Conservation (phyloP, 2,113 vertebrate genomes). For the Agapornis roseicollis region DNA sequence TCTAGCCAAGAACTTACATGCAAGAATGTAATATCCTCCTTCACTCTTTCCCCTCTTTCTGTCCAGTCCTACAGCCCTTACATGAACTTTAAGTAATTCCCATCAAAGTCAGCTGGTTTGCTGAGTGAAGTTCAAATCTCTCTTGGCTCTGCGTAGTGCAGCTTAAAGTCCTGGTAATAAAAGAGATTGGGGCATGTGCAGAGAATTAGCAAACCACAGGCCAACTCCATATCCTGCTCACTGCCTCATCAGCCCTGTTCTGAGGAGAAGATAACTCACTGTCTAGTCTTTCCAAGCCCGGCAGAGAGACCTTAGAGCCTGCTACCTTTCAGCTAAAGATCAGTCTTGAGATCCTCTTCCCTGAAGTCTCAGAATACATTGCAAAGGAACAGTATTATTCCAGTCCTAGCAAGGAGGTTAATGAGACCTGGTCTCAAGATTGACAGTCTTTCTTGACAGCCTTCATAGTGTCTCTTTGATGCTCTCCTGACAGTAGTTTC, state of each 20-base stretch:
- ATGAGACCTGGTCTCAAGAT: neutral
- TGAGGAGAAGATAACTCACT: neutral
- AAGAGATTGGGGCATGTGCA: conserved; percentile 10
- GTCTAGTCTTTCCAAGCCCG: neutral
- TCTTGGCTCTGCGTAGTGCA: conserved; percentile 12
- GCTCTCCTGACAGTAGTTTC: conserved; percentile 4
- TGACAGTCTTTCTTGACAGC: neutral
- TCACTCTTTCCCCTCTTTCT: conserved; percentile 31
- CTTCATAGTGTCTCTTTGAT: neutral
- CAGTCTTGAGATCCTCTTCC: neutral
- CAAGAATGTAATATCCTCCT: conserved; percentile 63
- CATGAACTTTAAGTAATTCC: conserved; percentile 48
- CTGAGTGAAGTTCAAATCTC: conserved; percentile 46
- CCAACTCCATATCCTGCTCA: conserved; percentile 36
- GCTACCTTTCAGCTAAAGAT: neutral
- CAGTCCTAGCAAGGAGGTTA: neutral
- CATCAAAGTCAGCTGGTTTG: conserved; percentile 58
- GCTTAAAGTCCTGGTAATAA: conserved; percentile 46
- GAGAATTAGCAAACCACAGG: conserved; percentile 16
- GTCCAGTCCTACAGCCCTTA: conserved; percentile 51
- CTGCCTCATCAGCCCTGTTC: conserved; percentile 34
- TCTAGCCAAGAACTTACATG: conserved; percentile 57
- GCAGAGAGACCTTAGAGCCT: neutral
- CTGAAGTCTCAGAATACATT: neutral
- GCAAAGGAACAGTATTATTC: neutral